Evolutionary conservation across 2,888 invertebrate genomes (phyloP), one percentile per base, ranked within the genome.

Genomic region (Patella caerulea): DNA sequence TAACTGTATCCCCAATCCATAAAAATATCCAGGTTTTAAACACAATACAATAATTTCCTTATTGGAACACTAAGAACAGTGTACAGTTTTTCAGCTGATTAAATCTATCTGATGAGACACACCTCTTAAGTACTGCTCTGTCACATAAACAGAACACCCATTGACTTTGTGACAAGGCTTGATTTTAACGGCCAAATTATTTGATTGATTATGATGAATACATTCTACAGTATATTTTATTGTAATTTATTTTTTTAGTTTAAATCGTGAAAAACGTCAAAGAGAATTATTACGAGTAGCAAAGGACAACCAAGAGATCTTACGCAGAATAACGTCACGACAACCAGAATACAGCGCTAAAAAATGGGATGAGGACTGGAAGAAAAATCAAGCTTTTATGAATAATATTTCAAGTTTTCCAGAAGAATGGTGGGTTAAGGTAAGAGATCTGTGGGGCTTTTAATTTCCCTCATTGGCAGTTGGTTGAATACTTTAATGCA

Each of bases 241-340:
- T 59, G n/a, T 19, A 5, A 24, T 69, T 70, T 14, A 55, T 45
- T 45, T 45, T 81, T 84, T 11, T 83, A 92, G 92, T 85, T 83
- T 92, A 78, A 92, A 92, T 80, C 84, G 89, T 73, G 91, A 91
- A 79, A 91, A 91, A 84, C 83, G 92, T 19, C 88, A 90, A 80
- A 82, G 91, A 52, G 92, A 92, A 80, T 80, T 92, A 79, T 80
- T 91, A 76, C 83, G 91, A 12, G 89, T 92, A 45, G 90, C 91
- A 0, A 85, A 87, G 70, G 92, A 92, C 78, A 92, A 92, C 84
- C 91, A 91, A 80, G 86, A 86, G 55, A 91, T 92, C 76, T 83
- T 92, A 83, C 84, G 86, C 70, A 83, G 92, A 75, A 90, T 92
- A 72, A 88, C 86, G 73, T 78, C 84, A 77, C 79, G 90, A 12